Conservation (phyloP, 1,140 invertebrate species). For the Chymomyza costata region DNA sequence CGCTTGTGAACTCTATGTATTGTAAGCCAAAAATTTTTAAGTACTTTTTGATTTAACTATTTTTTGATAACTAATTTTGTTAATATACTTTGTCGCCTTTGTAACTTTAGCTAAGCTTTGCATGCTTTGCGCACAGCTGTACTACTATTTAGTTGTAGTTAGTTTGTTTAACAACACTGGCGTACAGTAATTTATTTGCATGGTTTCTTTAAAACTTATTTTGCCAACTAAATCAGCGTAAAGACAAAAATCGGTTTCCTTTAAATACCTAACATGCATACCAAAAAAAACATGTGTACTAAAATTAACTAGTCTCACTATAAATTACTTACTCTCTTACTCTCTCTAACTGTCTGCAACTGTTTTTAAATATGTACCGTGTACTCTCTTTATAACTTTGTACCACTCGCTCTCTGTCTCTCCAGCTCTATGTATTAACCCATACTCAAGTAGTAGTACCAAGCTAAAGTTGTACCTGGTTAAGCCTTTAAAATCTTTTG, state of each 20-base stretch:
- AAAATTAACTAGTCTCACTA: slow-evolving; percentile 20
- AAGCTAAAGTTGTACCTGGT: slow-evolving; percentile 31
- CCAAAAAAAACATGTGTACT: slow-evolving; percentile 22
- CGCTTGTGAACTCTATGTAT: slow-evolving; percentile 39
- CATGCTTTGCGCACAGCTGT: background rate
- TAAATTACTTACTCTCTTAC: slow-evolving; percentile 13
- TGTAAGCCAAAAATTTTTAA: slow-evolving; percentile 11
- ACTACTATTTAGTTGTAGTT: no score
- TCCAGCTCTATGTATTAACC: slow-evolving; percentile 19
- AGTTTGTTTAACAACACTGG: background rate
- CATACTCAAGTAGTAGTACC: slow-evolving; percentile 37
- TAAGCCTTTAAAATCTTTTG: slow-evolving; percentile 23
- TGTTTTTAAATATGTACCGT: no score
- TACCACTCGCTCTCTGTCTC: slow-evolving; percentile 12
- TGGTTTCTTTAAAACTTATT: slow-evolving; percentile 16
- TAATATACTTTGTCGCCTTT: no score
- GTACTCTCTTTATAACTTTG: slow-evolving; percentile 15
- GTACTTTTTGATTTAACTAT: background rate
- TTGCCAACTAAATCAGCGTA: no score
- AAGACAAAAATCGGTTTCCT: slow-evolving; percentile 70
- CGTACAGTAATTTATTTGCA: no score
- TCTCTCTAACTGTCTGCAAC: no score
- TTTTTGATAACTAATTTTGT: no score
- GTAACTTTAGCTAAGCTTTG: no score
- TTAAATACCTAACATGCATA: slow-evolving; percentile 52